These are phyloP conservation scores for Trichomycterus rosablanca DNA, from an alignment of 2,113 vertebrate species.

Conservation along the genomic window DNA sequence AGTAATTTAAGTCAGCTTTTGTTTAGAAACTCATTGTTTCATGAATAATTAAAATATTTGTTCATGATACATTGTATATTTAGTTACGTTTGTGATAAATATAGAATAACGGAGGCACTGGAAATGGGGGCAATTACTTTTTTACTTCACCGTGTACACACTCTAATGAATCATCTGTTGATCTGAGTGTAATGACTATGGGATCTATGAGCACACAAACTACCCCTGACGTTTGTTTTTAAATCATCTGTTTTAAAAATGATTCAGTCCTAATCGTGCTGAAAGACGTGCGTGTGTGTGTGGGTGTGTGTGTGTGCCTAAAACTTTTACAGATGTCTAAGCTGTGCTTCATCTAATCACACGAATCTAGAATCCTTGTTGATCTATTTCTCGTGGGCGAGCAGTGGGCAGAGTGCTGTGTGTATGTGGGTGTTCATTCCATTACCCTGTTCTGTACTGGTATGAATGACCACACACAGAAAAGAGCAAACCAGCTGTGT, in stretches of 20 bases:
- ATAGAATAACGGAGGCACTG: no score
- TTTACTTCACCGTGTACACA: no score
- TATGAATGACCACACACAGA: constrained; percentile 27
- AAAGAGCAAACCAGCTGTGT: constrained; percentile 29
- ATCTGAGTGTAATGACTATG: constrained; percentile 37
- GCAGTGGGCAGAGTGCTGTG: constrained; percentile 22
- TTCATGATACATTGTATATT: no score
- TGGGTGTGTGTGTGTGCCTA: constrained; percentile 24
- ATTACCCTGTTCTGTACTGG: background rate
- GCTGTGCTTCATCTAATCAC: constrained; percentile 47
- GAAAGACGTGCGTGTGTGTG: constrained; percentile 13
- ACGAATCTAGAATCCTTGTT: constrained; percentile 29
- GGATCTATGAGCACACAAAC: constrained; percentile 11
- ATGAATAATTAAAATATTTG: no score
- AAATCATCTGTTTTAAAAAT: constrained; percentile 34
- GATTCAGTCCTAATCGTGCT: constrained; percentile 30
- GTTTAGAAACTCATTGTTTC: no score
- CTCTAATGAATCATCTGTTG: constrained; percentile 42
- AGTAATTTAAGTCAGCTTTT: no score
- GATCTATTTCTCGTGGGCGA: constrained; percentile 38
- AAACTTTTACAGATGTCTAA: constrained; percentile 48
- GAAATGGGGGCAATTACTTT: no score
- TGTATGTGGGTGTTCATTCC: constrained; percentile 16
- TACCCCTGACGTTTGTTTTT: constrained; percentile 28
- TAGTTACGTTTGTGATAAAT: no score